These are phyloP conservation scores for Tinea pellionella DNA, from an alignment of 2,888 invertebrate species.

Conservation along the genomic window DNA sequence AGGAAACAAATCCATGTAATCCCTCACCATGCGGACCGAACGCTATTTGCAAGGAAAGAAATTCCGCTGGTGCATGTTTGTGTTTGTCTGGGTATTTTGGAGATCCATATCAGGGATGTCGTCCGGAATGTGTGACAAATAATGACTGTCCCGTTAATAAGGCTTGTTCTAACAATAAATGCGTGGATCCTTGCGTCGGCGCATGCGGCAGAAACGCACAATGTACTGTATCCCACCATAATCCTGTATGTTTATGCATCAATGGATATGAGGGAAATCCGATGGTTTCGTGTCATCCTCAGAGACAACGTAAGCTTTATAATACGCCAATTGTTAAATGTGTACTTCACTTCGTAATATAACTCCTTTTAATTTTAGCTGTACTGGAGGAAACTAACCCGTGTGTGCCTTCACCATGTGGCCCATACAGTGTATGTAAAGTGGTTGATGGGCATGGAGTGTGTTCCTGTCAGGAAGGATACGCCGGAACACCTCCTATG, in stretches of 20 bases:
- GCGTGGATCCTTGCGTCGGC: constrained; percentile 84
- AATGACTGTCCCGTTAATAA: constrained; percentile 81
- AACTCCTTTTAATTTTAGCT: constrained; percentile 36
- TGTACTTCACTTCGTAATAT: neutral
- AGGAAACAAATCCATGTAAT: constrained; percentile 80
- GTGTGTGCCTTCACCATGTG: constrained; percentile 81
- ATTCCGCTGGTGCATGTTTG: constrained; percentile 85
- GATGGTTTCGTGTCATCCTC: constrained; percentile 64
- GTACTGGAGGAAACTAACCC: constrained; percentile 67
- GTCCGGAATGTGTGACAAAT: constrained; percentile 87
- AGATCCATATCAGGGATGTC: constrained; percentile 87
- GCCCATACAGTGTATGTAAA: constrained; percentile 81
- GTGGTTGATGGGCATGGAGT: constrained; percentile 78
- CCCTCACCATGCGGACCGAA: constrained; percentile 90
- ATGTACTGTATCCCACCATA: constrained; percentile 84
- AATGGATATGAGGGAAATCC: constrained; percentile 85
- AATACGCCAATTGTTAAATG: neutral
- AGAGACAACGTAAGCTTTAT: constrained; percentile 49
- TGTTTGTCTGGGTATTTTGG: constrained; percentile 87
- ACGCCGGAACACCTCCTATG: constrained; percentile 80
- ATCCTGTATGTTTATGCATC: constrained; percentile 83
- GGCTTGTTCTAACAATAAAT: constrained; percentile 88
- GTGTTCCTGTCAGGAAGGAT: constrained; percentile 81
- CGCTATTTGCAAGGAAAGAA: constrained; percentile 83
- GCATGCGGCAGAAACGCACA: constrained; percentile 85